These are phyloP conservation scores for Meliscaeva auricollis DNA, from an alignment of 2,888 invertebrate species.

Conservation along the genomic window DNA sequence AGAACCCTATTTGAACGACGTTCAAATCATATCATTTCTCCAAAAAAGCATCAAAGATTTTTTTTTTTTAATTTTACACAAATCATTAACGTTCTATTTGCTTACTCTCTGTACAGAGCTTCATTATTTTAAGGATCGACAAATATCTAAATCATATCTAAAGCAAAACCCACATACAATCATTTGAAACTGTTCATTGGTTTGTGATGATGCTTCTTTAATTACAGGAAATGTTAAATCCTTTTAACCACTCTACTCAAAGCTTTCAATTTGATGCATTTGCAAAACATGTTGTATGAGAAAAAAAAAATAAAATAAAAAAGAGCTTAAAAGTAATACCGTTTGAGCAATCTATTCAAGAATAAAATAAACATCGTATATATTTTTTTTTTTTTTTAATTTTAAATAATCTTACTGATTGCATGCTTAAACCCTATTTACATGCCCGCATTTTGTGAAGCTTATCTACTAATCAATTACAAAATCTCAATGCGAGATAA, in stretches of 20 bases:
- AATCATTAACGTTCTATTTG: no score
- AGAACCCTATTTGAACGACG: no score
- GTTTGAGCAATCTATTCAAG: not conserved
- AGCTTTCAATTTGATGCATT: not conserved
- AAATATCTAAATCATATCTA: no score
- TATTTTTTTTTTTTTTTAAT: not conserved
- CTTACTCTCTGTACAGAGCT: no score
- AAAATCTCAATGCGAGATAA: constrained; percentile 58
- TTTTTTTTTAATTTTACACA: no score
- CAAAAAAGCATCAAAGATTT: no score
- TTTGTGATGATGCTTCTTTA: no score
- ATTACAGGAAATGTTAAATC: not conserved
- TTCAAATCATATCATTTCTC: no score
- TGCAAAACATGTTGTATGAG: no score
- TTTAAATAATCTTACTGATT: constrained; percentile 62
- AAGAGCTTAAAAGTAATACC: not conserved
- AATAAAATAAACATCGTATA: not conserved
- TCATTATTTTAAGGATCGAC: no score
- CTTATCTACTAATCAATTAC: constrained; percentile 72
- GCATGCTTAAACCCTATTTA: constrained; percentile 70
- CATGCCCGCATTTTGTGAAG: constrained; percentile 54
- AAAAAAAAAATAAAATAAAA: not conserved
- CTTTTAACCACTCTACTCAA: not conserved
- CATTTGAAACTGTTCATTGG: no score
- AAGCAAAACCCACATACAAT: no score